phyloP scores from a whole-genome alignment of 1,140 invertebrate species.

The Leptopilina clavipes region DNA sequence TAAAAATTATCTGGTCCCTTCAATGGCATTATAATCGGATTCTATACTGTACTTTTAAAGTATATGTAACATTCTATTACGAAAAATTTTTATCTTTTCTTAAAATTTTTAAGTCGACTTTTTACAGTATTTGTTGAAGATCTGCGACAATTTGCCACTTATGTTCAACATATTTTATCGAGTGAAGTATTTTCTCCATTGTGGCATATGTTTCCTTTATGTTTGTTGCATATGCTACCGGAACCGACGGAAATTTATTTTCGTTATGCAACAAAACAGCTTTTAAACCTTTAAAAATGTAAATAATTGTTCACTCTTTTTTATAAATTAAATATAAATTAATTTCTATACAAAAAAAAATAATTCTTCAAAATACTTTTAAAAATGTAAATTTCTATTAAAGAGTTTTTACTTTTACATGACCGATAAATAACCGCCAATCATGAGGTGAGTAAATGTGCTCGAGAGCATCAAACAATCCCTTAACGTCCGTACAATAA shows the following conservation, averaged over 20 bases:
- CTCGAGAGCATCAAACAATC: conserved; percentile 56
- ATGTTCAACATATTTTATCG: conserved; percentile 44
- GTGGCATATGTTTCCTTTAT: conserved; percentile 62
- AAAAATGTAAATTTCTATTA: not conserved
- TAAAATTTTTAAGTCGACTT: conserved; percentile 67
- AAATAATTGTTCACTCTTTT: too few species aligned
- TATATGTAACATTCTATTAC: too few species aligned
- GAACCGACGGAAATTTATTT: conserved; percentile 61
- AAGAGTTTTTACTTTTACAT: conserved; percentile 40
- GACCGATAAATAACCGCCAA: conserved; percentile 59
- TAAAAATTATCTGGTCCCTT: too few species aligned
- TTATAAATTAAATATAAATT: too few species aligned
- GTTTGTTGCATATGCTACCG: conserved; percentile 58
- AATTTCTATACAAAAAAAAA: too few species aligned
- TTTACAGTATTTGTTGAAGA: too few species aligned
- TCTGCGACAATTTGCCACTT: conserved; percentile 61
- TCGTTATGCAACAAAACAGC: conserved; percentile 62
- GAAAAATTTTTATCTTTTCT: too few species aligned
- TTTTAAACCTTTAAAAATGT: conserved; percentile 50
- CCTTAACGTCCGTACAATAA: conserved; percentile 54
- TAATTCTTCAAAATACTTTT: not conserved
- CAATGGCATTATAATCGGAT: too few species aligned
- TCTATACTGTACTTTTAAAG: too few species aligned
- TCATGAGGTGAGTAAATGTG: conserved; percentile 37
- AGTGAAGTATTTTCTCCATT: conserved; percentile 48